A percentile compares a stretch with the other conserved stretches of the same genome.
phyloP scores from a whole-genome alignment of 2,113 vertebrate genomes.

The Rhizomys pruinosus region DNA sequence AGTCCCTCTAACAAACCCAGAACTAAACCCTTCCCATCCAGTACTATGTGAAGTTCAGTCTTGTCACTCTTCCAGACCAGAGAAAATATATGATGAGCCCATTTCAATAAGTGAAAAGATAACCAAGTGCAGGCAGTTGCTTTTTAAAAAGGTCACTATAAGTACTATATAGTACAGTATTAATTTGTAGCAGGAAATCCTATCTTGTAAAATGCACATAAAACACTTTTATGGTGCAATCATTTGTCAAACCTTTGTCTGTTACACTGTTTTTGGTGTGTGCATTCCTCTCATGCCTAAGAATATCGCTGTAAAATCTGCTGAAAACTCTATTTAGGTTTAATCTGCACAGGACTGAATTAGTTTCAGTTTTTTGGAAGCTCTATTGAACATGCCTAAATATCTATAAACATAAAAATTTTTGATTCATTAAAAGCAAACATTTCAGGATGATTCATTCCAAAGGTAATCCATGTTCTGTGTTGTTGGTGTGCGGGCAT shows the following conservation, averaged over 20 bases:
- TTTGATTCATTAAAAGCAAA: constrained; percentile 83
- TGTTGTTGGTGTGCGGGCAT: constrained; percentile 84
- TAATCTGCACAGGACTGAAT: constrained; percentile 87
- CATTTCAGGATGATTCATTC: constrained; percentile 82
- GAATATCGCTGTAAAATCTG: constrained; percentile 88
- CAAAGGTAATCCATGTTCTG: constrained; percentile 84
- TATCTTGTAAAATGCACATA: constrained; percentile 90
- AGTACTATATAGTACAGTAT: constrained; percentile 88
- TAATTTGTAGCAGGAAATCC: constrained; percentile 89
- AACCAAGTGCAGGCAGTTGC: constrained; percentile 85
- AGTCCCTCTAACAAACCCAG: constrained; percentile 59
- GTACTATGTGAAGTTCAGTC: constrained; percentile 71
- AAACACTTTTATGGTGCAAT: constrained; percentile 90
- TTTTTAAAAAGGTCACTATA: constrained; percentile 85
- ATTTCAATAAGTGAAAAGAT: constrained; percentile 76
- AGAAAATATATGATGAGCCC: too few relatives aligned
- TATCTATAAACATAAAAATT: constrained; percentile 79
- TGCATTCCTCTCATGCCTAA: constrained; percentile 86
- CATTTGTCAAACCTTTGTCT: constrained; percentile 87
- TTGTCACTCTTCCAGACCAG: constrained; percentile 79
- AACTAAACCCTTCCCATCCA: constrained; percentile 61
- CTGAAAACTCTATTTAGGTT: constrained; percentile 87
- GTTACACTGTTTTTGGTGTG: constrained; percentile 85
- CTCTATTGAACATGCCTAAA: constrained; percentile 83
- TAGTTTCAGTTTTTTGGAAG: constrained; percentile 81